Evolutionary conservation across 2,113 vertebrate species (phyloP).

Genomic region (Nesoenas mayeri): DNA sequence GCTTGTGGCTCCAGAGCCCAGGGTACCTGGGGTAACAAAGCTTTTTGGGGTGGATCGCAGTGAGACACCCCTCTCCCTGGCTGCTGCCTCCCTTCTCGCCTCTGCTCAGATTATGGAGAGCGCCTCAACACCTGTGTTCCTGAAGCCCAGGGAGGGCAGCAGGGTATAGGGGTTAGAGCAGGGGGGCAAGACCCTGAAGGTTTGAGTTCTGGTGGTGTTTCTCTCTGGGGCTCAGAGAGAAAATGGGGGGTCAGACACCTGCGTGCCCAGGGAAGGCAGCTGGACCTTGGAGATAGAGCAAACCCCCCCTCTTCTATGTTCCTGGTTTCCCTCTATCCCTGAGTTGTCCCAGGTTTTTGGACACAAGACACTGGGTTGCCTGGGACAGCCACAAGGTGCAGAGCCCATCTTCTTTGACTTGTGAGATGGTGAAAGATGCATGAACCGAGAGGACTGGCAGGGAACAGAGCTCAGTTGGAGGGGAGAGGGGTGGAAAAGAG

Average conservation of each 20-base stretch:
- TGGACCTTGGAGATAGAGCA: neutral
- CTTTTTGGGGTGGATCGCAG: neutral
- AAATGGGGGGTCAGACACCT: neutral
- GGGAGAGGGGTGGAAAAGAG: neutral
- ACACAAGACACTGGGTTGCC: neutral
- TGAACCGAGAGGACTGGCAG: neutral
- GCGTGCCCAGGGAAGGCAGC: neutral
- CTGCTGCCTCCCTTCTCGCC: neutral
- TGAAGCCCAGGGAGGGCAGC: neutral
- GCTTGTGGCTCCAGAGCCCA: neutral
- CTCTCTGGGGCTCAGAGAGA: neutral
- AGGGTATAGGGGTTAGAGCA: neutral
- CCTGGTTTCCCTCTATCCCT: neutral
- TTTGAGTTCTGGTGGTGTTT: neutral
- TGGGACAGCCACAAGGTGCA: neutral
- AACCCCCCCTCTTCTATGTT: neutral
- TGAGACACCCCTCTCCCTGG: neutral
- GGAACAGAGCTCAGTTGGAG: neutral
- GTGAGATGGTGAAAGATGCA: neutral
- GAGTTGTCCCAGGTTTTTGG: neutral
- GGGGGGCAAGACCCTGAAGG: too few relatives aligned
- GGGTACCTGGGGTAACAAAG: neutral
- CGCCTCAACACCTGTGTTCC: neutral
- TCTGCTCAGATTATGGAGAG: neutral
- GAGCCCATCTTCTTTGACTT: neutral